Evolutionary conservation across 2,888 invertebrate genomes (phyloP).

Genomic region (Nymphalis polychloros): DNA sequence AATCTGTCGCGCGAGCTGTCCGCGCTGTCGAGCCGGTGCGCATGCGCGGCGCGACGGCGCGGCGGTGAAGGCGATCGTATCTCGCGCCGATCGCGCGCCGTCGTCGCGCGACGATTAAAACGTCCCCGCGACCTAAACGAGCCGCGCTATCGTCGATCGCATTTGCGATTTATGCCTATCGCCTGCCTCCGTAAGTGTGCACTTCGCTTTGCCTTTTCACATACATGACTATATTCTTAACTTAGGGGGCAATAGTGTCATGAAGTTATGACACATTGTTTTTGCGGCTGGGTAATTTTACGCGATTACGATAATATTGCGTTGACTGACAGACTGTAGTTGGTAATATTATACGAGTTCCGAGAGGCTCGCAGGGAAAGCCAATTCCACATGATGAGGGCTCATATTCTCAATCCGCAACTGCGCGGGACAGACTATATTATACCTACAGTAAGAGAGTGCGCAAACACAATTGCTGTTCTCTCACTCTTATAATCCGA

Average conservation of each 20-base stretch:
- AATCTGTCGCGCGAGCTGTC: conserved; percentile 8
- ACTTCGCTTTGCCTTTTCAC: background rate
- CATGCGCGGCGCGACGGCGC: background rate
- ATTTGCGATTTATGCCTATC: background rate
- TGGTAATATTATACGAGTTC: background rate
- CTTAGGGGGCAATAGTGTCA: too few relatives aligned
- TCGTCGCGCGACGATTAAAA: conserved; percentile 8
- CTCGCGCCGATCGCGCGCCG: conserved; percentile 6
- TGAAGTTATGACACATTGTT: background rate
- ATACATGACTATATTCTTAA: background rate
- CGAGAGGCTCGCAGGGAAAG: background rate
- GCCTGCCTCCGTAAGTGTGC: background rate
- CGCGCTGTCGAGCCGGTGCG: conserved; percentile 4
- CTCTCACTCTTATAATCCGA: too few relatives aligned
- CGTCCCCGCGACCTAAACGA: conserved; percentile 7
- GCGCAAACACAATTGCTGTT: too few relatives aligned
- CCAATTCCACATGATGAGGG: too few relatives aligned
- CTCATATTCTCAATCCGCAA: too few relatives aligned
- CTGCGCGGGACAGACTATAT: too few relatives aligned
- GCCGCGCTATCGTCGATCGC: conserved; percentile 10
- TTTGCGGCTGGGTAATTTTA: background rate
- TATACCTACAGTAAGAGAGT: too few relatives aligned
- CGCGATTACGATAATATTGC: conserved; percentile 13
- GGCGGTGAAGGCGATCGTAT: background rate
- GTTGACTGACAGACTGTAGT: background rate